Percentiles rank a stretch among this genome's conserved stretches.
These are phyloP conservation scores for Artibeus jamaicensis DNA, from an alignment of 2,797 vertebrate species.

Conservation along the genomic window DNA sequence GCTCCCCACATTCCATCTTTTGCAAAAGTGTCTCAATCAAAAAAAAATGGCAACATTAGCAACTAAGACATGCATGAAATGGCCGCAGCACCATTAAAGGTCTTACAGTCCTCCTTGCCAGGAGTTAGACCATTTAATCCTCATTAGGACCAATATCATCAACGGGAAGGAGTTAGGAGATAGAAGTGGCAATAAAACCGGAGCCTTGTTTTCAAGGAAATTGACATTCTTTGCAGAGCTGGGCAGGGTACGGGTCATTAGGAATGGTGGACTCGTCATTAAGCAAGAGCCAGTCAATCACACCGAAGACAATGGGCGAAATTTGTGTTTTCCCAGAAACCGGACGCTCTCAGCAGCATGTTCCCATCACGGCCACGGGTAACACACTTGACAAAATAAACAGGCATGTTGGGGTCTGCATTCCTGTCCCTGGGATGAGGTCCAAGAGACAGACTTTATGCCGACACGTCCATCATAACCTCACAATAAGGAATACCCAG, in stretches of 20 bases:
- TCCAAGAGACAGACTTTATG: not conserved
- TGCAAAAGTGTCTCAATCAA: slow-evolving; percentile 18
- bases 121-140: slow-evolving; percentile 68
- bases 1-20: not conserved
- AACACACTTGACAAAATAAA: slow-evolving; percentile 10
- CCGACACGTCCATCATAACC: not conserved
- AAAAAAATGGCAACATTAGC: slow-evolving; percentile 55
- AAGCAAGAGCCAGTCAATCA: slow-evolving; percentile 64
- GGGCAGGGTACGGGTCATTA: not conserved
- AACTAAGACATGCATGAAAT: slow-evolving; percentile 44
- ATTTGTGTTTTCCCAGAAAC: slow-evolving; percentile 2
- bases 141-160: slow-evolving; percentile 65
- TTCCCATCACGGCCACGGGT: not conserved
- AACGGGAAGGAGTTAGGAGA: slow-evolving; percentile 48
- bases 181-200: slow-evolving; percentile 63
- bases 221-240: slow-evolving; percentile 55
- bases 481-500: not conserved
- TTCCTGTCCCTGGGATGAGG: not conserved
- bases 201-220: slow-evolving; percentile 67
- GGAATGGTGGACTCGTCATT: slow-evolving; percentile 47
- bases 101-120: slow-evolving; percentile 34
- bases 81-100: not conserved
- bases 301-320: not conserved
- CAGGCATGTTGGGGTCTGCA: not conserved
- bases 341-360: not conserved